Conservation (phyloP, 1,140 invertebrate genomes). For the Saccostrea echinata region DNA sequence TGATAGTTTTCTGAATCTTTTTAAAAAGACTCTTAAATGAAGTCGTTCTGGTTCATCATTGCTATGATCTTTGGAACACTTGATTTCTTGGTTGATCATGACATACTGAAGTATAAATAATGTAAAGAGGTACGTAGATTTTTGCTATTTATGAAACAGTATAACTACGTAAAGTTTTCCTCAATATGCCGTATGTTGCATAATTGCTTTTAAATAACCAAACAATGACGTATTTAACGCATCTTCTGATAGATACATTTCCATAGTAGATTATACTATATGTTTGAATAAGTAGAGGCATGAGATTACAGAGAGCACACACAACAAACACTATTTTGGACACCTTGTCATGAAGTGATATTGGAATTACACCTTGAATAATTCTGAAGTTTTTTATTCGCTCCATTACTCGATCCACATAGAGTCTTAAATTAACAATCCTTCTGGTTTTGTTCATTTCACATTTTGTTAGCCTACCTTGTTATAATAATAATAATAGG, state of each 20-base stretch:
- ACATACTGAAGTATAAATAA: background rate
- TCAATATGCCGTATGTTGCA: no score
- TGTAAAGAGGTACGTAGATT: background rate
- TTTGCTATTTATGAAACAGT: no score
- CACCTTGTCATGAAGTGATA: background rate
- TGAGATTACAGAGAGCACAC: no score
- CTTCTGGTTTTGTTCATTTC: background rate
- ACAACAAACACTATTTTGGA: no score
- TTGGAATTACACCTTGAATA: background rate
- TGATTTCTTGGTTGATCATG: background rate
- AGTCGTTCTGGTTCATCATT: no score
- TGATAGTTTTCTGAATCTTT: no score
- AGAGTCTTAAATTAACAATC: background rate
- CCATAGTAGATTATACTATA: background rate
- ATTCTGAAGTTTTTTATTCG: background rate
- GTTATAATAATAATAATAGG: background rate
- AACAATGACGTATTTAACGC: no score
- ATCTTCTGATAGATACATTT: no score
- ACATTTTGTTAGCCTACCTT: background rate
- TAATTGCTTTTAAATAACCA: no score
- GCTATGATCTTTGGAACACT: background rate
- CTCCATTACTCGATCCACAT: background rate
- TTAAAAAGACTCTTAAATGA: no score
- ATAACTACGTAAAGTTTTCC: no score
- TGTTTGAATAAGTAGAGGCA: no score